These are phyloP conservation scores for Phyto melanocephala DNA, from an alignment of 2,888 invertebrate genomes.

Conservation along the genomic window DNA sequence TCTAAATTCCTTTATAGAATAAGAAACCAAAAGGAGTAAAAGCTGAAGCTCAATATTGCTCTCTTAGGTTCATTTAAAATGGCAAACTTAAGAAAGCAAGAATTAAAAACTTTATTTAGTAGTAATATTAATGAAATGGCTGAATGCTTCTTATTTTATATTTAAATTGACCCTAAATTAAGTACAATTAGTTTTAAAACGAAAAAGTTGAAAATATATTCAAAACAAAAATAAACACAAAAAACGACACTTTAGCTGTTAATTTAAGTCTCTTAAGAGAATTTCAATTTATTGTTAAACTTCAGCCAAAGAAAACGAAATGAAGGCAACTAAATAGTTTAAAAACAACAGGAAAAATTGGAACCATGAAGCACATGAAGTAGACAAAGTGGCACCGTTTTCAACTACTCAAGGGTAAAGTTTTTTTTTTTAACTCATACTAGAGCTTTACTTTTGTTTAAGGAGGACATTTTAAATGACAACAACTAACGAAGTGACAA, in stretches of 20 bases:
- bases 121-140: too few species aligned
- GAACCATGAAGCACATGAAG: not conserved
- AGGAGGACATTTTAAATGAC: not conserved
- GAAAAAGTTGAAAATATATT: not conserved
- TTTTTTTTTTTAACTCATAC: not conserved
- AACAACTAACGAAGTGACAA: not conserved
- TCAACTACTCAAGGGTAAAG: slow-evolving; percentile 19
- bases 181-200: not conserved
- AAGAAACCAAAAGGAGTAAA: too few species aligned
- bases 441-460: not conserved
- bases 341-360: not conserved
- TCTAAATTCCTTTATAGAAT: too few species aligned
- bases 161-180: not conserved
- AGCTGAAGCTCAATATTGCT: too few species aligned
- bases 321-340: not conserved
- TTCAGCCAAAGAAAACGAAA: not conserved
- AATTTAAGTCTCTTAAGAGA: slow-evolving; percentile 52
- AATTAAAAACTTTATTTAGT: too few species aligned
- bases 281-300: slow-evolving; percentile 20
- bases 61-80: too few species aligned
- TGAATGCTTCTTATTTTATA: too few species aligned
- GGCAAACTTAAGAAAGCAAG: too few species aligned
- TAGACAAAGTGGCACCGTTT: slow-evolving; percentile 13
- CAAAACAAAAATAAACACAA: not conserved
- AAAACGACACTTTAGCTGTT: slow-evolving; percentile 2